Evolutionary conservation across 1,140 invertebrate genomes (phyloP).

Genomic region (Bombus sylvicola): DNA sequence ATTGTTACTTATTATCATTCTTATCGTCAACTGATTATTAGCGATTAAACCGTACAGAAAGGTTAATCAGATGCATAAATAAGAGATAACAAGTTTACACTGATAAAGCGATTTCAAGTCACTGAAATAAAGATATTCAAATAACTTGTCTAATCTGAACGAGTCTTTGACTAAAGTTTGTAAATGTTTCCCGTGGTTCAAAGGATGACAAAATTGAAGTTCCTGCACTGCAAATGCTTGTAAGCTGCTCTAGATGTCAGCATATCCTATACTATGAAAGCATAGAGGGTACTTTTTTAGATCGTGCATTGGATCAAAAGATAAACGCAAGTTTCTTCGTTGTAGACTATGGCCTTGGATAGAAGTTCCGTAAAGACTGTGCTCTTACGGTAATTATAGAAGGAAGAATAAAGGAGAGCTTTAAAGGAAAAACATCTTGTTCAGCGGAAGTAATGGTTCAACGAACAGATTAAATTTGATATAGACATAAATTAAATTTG

Average conservation of each 20-base stretch:
- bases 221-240: conserved; percentile 28
- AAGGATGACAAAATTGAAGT: conserved; percentile 22
- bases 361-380: neutral
- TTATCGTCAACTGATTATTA: neutral
- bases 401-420: neutral
- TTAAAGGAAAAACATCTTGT: neutral
- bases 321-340: conserved; percentile 47
- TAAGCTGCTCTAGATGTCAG: conserved; percentile 21
- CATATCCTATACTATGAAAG: conserved; percentile 22
- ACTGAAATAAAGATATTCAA: neutral
- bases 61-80: too few species aligned
- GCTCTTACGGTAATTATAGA: neutral
- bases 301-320: conserved; percentile 21
- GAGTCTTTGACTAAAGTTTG: neutral
- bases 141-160: too few species aligned
- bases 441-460: neutral
- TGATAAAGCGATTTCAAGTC: neutral
- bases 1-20: neutral
- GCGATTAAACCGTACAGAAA: neutral
- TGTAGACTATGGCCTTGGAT: conserved; percentile 1
- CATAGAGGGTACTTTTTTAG: conserved; percentile 19
- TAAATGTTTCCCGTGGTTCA: neutral
- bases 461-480: neutral
- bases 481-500: too few species aligned
- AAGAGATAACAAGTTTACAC: too few species aligned